phyloP scores from a whole-genome alignment of 2,888 invertebrate species.

The Drosophila aldrichi region DNA sequence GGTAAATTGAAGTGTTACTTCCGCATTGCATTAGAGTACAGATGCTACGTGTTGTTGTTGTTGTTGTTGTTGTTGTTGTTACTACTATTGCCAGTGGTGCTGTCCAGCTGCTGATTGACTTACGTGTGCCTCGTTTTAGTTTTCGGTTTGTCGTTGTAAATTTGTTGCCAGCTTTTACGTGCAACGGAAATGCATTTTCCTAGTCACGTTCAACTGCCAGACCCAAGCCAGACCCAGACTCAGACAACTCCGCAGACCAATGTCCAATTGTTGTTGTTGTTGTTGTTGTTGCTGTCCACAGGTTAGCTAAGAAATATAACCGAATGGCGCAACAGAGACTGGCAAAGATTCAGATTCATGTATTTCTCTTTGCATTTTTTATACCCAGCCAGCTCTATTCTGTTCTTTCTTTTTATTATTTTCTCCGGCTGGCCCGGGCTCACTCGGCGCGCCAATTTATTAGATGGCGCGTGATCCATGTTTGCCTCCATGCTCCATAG shows the following conservation, averaged over 20 bases:
- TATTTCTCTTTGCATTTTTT: constrained; percentile 10
- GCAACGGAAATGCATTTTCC: constrained; percentile 79
- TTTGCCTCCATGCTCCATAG: constrained; percentile 39
- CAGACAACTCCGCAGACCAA: constrained; percentile 34
- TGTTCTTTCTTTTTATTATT: constrained; percentile 37
- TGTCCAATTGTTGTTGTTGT: constrained; percentile 28
- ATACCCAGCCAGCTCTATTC: neutral
- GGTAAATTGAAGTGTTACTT: constrained; percentile 77
- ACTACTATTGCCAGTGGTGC: constrained; percentile 33
- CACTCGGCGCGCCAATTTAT: constrained; percentile 66
- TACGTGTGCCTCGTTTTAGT: constrained; percentile 75
- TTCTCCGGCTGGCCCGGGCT: constrained; percentile 27
- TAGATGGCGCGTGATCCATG: constrained; percentile 72
- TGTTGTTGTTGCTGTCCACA: constrained; percentile 29
- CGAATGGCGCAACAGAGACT: constrained; percentile 48
- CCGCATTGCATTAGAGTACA: constrained; percentile 74
- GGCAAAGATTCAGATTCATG: constrained; percentile 44
- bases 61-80: constrained; percentile 17
- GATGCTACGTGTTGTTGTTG: constrained; percentile 33
- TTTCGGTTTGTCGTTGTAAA: constrained; percentile 71
- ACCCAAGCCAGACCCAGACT: constrained; percentile 51
- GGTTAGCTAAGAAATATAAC: constrained; percentile 58
- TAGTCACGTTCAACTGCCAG: constrained; percentile 68
- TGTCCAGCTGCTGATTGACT: constrained; percentile 76
- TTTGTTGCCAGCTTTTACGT: constrained; percentile 65